Evolutionary conservation across 1,140 invertebrate species (phyloP), one percentile per base, ranked within the genome.

Genomic region (Aradophagus sp.): DNA sequence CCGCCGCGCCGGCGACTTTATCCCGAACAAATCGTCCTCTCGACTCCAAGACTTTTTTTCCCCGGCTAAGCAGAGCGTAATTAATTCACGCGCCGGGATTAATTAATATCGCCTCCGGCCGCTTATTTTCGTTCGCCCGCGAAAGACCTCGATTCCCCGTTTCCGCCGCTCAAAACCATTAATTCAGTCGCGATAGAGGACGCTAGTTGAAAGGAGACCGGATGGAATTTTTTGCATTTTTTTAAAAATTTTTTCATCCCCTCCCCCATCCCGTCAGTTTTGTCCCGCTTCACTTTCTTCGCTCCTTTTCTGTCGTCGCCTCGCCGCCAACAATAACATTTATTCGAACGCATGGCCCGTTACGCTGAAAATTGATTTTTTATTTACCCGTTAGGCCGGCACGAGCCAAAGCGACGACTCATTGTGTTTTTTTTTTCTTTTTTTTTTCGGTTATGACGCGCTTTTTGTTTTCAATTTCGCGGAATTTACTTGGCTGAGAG

Each of bases 61-160:
- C 13, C 38, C 34, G 4, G 4, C 55, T 29, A 44, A 44, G 36
- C 31, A 35, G 52, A 39, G 41, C 42, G 29, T 61, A 70, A 70
- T 70, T 70, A 63, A 70, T 61, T 36, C 45, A 52, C 44, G 56
- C 58, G 58, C 45, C 44, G 20, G 42, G 29, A 70, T 70, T 70
- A 63, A 70, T 70, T 70, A 70, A 70, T 63, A 69, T 61, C 55
- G 31, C 15, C 29, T 19, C 26, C 26, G 13, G 1, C 41, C 17
- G 11, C 44, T 55, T 45, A 20, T 55, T 69, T 61, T 56, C 42
- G 12, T 48, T 62, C 29, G 12, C 34, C 8, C 17, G 44, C 45
- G 38, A 58, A 62, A 19, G n/a, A 38, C 23, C 48, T 44, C 52
- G n/a, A 35, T 66, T 34, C 35, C 34, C 36, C 29, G 16, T 53